Percentiles rank a stretch among this genome's conserved stretches.
Conservation (phyloP, 2,113 vertebrate genomes). For the Chloropsis cyanopogon region DNA sequence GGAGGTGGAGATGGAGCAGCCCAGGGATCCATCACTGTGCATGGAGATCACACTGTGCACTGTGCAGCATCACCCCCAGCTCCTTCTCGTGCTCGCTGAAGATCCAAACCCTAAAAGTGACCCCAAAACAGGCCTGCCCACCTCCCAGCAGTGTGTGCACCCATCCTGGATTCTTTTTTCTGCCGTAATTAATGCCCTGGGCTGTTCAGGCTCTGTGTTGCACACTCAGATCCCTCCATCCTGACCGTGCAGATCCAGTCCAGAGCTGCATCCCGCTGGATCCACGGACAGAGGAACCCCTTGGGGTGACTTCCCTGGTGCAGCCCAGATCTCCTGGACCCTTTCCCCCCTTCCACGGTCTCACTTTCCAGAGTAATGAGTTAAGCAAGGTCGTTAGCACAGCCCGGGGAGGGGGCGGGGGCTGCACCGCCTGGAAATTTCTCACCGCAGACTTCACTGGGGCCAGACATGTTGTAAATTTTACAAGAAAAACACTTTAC, state of each 20-base stretch:
- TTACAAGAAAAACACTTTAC: conserved; percentile 57
- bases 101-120: background rate
- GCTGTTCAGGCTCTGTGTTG: background rate
- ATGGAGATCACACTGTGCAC: background rate
- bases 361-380: background rate
- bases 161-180: background rate
- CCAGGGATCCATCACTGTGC: background rate
- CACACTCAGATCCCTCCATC: background rate
- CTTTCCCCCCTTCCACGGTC: background rate
- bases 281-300: background rate
- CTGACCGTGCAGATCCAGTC: fast-evolving
- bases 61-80: background rate
- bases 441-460: conserved; percentile 39
- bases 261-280: background rate
- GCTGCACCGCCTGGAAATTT: conserved; percentile 8
- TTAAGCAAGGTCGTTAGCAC: background rate
- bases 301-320: background rate
- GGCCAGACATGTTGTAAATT: conserved; percentile 64
- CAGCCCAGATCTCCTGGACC: background rate
- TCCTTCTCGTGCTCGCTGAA: background rate
- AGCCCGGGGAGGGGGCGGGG: background rate
- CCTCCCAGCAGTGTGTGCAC: background rate
- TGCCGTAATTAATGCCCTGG: fast-evolving
- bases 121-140: background rate
- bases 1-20: background rate